These are phyloP conservation scores for Potamilus streckersoni DNA, from an alignment of 1,140 invertebrate genomes.

Conservation along the genomic window DNA sequence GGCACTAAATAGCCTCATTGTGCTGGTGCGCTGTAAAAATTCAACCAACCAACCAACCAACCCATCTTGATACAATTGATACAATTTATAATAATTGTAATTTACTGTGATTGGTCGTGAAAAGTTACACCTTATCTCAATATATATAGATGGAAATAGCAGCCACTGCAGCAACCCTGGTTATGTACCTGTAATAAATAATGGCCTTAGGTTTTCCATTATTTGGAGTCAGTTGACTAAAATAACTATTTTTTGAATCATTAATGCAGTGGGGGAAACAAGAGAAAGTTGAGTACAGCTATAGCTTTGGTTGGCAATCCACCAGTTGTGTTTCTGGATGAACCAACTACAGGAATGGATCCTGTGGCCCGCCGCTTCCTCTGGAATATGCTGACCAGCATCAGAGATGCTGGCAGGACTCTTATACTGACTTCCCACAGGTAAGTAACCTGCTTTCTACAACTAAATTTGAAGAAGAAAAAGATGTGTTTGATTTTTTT, in stretches of 20 bases:
- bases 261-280: constrained; percentile 79
- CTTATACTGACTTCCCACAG: constrained; percentile 65
- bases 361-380: constrained; percentile 67
- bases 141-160: too few relatives aligned
- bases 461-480: too few relatives aligned
- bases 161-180: too few relatives aligned
- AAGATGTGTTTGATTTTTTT: too few relatives aligned
- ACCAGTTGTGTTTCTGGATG: constrained; percentile 68
- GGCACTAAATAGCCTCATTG: too few relatives aligned
- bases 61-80: too few relatives aligned
- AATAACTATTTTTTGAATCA: neutral
- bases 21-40: too few relatives aligned
- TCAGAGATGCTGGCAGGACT: constrained; percentile 58
- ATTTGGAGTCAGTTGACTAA: neutral
- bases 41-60: too few relatives aligned
- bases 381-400: constrained; percentile 63
- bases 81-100: too few relatives aligned
- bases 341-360: constrained; percentile 70
- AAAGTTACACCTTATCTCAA: too few relatives aligned
- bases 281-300: constrained; percentile 93
- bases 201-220: neutral
- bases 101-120: too few relatives aligned
- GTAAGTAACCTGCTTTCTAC: constrained; percentile 28
- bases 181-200: neutral
- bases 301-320: constrained; percentile 81